Percentiles rank a stretch among this genome's conserved stretches.
phyloP scores from a whole-genome alignment of 1,140 invertebrate genomes.

The Contarinia nasturtii region DNA sequence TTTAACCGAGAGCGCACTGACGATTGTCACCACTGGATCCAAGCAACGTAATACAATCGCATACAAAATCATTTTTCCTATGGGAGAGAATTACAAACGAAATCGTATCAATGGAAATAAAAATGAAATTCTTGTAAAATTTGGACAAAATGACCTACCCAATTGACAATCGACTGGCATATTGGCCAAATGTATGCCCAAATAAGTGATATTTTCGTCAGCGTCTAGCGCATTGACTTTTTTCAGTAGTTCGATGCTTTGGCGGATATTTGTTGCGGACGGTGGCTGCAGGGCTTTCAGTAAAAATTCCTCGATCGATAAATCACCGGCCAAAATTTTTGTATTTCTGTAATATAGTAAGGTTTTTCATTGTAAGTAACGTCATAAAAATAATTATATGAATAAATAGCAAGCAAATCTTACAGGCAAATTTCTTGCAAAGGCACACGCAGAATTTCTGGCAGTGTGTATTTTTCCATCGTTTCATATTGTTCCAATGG shows the following conservation, averaged over 20 bases:
- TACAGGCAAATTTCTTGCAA: slow-evolving; percentile 79
- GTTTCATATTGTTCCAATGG: slow-evolving; percentile 45
- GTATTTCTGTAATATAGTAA: no score
- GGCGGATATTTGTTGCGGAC: slow-evolving; percentile 48
- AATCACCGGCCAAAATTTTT: slow-evolving; percentile 63
- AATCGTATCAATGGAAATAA: no score
- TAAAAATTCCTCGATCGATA: slow-evolving; percentile 65
- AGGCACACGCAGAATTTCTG: slow-evolving; percentile 59
- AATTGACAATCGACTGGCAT: background rate
- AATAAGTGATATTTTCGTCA: slow-evolving; percentile 65
- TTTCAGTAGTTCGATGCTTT: slow-evolving; percentile 58
- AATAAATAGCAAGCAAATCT: no score
- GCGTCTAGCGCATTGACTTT: slow-evolving; percentile 67
- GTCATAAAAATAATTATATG: no score
- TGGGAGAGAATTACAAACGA: no score
- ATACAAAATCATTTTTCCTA: slow-evolving; percentile 81
- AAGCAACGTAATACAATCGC: slow-evolving; percentile 81
- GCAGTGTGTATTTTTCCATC: slow-evolving; percentile 36
- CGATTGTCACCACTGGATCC: slow-evolving; percentile 85
- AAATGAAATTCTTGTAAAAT: no score
- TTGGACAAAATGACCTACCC: no score
- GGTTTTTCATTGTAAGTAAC: no score
- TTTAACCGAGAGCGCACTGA: slow-evolving; percentile 65
- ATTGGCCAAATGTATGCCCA: slow-evolving; percentile 32
- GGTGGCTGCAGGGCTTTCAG: slow-evolving; percentile 71